phyloP scores from a whole-genome alignment of 2,888 invertebrate species.

The Ischnura elegans region DNA sequence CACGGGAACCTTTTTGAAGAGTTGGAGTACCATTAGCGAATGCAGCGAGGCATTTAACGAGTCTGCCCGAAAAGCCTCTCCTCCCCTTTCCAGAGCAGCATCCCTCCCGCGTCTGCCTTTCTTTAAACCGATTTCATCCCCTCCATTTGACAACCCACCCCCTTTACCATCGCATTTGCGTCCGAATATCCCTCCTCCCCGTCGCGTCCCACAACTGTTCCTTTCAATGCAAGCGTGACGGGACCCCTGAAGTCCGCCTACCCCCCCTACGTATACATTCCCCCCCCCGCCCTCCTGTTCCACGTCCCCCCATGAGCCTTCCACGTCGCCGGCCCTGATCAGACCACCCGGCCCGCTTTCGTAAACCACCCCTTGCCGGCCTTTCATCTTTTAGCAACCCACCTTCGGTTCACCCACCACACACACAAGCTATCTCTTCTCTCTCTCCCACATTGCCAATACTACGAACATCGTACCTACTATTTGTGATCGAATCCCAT shows the following conservation, averaged over 20 bases:
- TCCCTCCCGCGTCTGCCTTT: background rate
- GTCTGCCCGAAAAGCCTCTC: background rate
- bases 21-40: conserved; percentile 25
- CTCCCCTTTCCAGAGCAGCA: background rate
- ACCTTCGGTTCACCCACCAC: background rate
- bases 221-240: conserved; percentile 52
- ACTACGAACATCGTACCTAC: background rate
- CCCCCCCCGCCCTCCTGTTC: background rate
- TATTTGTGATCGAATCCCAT: background rate
- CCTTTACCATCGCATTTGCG: conserved; percentile 1
- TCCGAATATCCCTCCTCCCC: background rate
- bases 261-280: background rate
- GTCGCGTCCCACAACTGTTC: conserved; percentile 20
- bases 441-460: background rate
- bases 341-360: background rate
- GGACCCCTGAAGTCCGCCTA: background rate
- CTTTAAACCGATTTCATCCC: conserved; percentile 46
- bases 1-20: conserved; percentile 33
- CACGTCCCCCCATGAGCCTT: background rate
- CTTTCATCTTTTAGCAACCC: background rate
- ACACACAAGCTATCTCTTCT: background rate
- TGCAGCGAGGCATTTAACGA: conserved; percentile 49
- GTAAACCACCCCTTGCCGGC: background rate
- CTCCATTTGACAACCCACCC: conserved; percentile 56
- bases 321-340: background rate